Evolutionary conservation across 1,140 invertebrate genomes (phyloP), one percentile per base, ranked within the genome.

Genomic region (Odontomachus brunneus): DNA sequence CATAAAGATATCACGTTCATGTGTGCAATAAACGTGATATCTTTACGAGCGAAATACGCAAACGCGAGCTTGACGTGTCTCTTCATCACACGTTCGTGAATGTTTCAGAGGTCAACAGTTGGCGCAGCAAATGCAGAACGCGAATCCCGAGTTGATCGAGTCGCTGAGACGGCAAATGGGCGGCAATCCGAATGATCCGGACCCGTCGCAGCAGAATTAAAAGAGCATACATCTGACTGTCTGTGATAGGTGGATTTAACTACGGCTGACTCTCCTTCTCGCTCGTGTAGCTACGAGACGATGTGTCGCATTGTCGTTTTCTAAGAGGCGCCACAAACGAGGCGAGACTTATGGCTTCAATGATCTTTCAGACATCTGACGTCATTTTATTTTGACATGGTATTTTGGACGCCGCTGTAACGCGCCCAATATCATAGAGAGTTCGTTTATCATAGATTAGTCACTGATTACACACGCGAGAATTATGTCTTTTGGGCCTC

Each of bases 71-170:
- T n/a, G n/a, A n/a, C n/a, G n/a, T n/a, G n/a, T n/a, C n/a, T n/a
- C n/a, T n/a, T n/a, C n/a, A n/a, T 44, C 38, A 44, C 9, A 44
- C 38, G 38, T 11, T 4, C 51, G 11, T 60, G 71, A 65, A 63
- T 87, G 69, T 91, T 94, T 80, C 86, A 96, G 96, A 51, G 96
- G 96, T 2, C 96, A 96, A 89, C 95, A 96, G 87, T 93, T 97
- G 71, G 96, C 96, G 29, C 93, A 95, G 73, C 96, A 96, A 88
- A 96, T 97, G 94, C 95, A 96, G 86, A 94, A 92, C 74, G 93
- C 94, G 5, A 96, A 97, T 92, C 96, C 96, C 3, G 95, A 96
- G 57, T 92, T 97, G 24, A 95, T 97, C 9, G 96, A 97, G 75
- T 94, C 96, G 84, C 90, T 97, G 53, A 93, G 96, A 76, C 93